Base-by-base conservation (phyloP, 2,888 invertebrate genomes). In the Himalopsyche japonica region DNA sequence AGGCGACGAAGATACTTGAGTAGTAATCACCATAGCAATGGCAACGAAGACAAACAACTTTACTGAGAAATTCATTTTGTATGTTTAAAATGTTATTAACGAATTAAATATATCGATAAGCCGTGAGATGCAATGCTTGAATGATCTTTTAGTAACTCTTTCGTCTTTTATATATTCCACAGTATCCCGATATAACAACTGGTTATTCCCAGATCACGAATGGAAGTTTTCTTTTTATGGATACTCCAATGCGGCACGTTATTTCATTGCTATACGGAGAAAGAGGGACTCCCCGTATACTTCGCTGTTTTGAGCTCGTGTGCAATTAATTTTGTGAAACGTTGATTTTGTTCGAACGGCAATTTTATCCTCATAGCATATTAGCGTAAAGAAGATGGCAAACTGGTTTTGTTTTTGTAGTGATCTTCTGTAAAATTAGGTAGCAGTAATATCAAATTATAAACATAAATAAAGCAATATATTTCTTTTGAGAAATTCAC, bases 1-100 rank as follows among this genome's bases (percentile, higher is more conserved):
- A n/a, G 86, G 86, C 7, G 84, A 79, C 8, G 70, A 64, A 27
- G 78, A 76, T 10, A 80, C 47, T 32, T 83, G 37, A 20, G 48
- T 76, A 6, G 70, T 57, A 1, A 57, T 57, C n/a, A 57, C 24
- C 57, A 57, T 57, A 12, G 57, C 57, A 15, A 57, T 57, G 24
- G 24, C 57, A 20, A 24, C 57, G 8, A 57, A 57, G n/a, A 24
- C 15, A 7, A 57, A 10, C 5, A 57, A 57, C 20, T 57, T 57
- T 20, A 15, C 24, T n/a, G 57, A 57, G 57, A 57, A 20, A 57
- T 57, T n/a, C 57, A 57, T 57, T 20, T 57, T 57, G n/a, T n/a
- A 49, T 18, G n/a, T n/a, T n/a, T n/a, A n/a, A n/a, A 20, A 6
- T 57, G 20, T n/a, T 43, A 2, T 7, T 3, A 15, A 2, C 2